Percentiles rank a stretch among this genome's conserved stretches.
Conservation (phyloP, 2,113 vertebrate species). For the Collichthys lucidus region DNA sequence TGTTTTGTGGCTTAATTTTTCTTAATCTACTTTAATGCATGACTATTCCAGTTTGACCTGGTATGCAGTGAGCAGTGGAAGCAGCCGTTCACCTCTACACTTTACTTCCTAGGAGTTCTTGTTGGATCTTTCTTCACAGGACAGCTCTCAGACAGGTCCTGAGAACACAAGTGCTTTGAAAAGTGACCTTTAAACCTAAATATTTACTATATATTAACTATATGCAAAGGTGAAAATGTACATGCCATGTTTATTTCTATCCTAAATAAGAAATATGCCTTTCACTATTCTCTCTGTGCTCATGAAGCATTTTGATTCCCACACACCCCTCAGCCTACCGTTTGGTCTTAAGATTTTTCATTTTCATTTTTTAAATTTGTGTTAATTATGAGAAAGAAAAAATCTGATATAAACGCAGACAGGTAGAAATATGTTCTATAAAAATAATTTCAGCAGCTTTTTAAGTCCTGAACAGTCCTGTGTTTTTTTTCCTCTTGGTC, state of each 20-base stretch:
- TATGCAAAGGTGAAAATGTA: no score
- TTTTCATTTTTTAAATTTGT: no score
- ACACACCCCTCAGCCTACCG: no score
- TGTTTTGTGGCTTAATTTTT: not conserved
- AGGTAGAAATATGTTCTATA: no score
- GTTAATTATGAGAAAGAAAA: not conserved
- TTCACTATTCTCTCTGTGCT: not conserved
- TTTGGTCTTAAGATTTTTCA: no score
- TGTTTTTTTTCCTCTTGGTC: not conserved
- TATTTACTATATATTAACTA: no score
- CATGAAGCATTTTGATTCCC: no score
- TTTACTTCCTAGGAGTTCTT: constrained; percentile 90
- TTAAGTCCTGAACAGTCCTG: no score
- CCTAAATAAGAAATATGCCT: not conserved
- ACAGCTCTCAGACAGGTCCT: constrained; percentile 92
- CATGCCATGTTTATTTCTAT: not conserved
- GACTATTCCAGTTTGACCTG: constrained; percentile 87
- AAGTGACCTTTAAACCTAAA: not conserved
- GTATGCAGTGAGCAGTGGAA: constrained; percentile 92
- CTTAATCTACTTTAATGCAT: not conserved
- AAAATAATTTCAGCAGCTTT: no score
- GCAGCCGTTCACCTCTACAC: constrained; percentile 85
- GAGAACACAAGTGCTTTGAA: not conserved
- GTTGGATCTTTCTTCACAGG: constrained; percentile 89
- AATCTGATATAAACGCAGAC: no score